Base-by-base conservation (phyloP, 2,113 vertebrate species). In the Poeciliopsis retropinna region DNA sequence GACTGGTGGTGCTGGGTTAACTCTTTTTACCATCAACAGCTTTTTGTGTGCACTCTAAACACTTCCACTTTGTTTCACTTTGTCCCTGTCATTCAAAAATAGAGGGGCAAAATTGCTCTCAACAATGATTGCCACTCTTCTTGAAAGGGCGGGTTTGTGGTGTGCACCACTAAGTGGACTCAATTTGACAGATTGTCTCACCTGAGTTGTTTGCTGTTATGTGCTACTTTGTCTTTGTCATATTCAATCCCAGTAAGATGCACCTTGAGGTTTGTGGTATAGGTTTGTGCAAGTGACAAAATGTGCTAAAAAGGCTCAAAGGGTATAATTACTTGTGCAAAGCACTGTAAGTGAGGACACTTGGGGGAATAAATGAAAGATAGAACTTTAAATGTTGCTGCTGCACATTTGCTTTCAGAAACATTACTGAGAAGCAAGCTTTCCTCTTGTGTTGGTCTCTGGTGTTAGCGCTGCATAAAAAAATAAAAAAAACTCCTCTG, bases 351-450 rank as follows among this genome's bases (percentile, higher is more conserved):
- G 51, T 3, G 8, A 25, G 19, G 7, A 69, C 61, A 41, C 62
- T 47, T 1, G 6, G 22, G 1, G 7, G 30, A 81, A 87, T 66
- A 61, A 32, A 68, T 71, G 83, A 64, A 72, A 79, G 73, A 62
- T 62, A 51, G 14, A 70, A 60, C 67, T 29, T 39, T 61, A 12
- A 41, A 60, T 54, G 73, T 75, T 51, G 9, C 25, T 11, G 51
- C 67, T 79, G 63, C 31, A 17, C 44, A 39, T 28, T 60, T 15
- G 30, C 25, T 71, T 66, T 57, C 22, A 57, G 51, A 57, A 37
- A 37, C 34, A 37, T 37, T 37, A 37, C 34, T 11, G 57, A 32
- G 31, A 32, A 54, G 60, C 57, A n/a, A n/a, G 19, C 9, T 15
- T 80, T 69, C 70, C 12, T 60, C 28, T 44, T 27, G 34, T 31